Evolutionary conservation across 2,888 invertebrate species (phyloP).

Genomic region (Thymelicus acteon): DNA sequence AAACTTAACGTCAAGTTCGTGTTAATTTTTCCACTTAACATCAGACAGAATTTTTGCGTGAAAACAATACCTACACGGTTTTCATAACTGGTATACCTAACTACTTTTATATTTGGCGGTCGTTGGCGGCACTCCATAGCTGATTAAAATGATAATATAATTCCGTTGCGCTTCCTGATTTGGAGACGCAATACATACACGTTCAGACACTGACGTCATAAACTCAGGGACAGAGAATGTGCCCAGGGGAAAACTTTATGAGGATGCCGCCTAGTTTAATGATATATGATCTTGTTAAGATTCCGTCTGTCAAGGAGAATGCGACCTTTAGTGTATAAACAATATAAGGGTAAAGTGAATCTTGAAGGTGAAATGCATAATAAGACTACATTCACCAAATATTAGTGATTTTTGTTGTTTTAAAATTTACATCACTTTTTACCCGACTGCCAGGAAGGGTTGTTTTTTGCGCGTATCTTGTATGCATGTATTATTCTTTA

Average conservation of each 20-base stretch:
- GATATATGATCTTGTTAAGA: slow-evolving; percentile 2
- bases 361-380: slow-evolving; percentile 2
- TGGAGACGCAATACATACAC: slow-evolving; percentile 9
- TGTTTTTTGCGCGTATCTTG: too few species aligned
- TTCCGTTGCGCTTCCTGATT: slow-evolving; percentile 22
- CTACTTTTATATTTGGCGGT: not conserved
- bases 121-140: not conserved
- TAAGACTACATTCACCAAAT: too few species aligned
- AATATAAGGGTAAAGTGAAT: not conserved
- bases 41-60: too few species aligned
- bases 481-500: too few species aligned
- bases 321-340: not conserved
- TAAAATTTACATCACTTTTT: too few species aligned
- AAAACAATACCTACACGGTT: too few species aligned
- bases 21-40: too few species aligned
- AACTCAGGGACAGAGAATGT: slow-evolving; percentile 11
- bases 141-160: slow-evolving; percentile 14
- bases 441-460: too few species aligned
- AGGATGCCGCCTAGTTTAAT: slow-evolving; percentile 10
- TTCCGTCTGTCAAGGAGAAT: not conserved
- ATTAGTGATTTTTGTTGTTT: too few species aligned
- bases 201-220: slow-evolving; percentile 15
- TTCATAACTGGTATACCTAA: too few species aligned
- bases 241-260: slow-evolving; percentile 5
- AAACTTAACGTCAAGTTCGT: too few species aligned